Evolutionary conservation across 2,113 vertebrate species (phyloP).

Genomic region (Cottus gobio): DNA sequence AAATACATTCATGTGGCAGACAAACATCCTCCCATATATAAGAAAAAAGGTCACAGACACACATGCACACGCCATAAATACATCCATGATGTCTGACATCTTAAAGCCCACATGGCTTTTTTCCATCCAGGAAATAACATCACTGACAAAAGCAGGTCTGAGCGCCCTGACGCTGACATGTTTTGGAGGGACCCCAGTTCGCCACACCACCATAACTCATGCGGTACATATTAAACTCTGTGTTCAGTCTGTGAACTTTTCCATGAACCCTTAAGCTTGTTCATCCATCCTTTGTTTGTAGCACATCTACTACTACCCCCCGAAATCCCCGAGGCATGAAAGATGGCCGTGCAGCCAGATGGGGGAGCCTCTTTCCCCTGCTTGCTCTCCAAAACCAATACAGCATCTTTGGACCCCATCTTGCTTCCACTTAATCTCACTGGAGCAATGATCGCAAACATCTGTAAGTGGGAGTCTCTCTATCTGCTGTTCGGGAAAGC

Average conservation of each 20-base stretch:
- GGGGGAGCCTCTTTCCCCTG: conserved; percentile 43
- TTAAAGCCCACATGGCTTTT: conserved; percentile 31
- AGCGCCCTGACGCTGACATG: conserved; percentile 37
- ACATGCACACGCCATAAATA: conserved; percentile 39
- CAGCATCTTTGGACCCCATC: conserved; percentile 50
- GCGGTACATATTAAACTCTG: conserved; percentile 43
- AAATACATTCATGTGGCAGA: conserved; percentile 21
- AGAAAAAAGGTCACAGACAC: background rate
- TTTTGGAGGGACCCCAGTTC: conserved; percentile 40
- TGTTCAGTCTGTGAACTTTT: conserved; percentile 64
- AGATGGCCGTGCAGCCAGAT: conserved; percentile 33
- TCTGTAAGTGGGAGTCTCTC: conserved; percentile 70
- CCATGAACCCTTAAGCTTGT: conserved; percentile 57
- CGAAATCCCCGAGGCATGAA: conserved; percentile 47
- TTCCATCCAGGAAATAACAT: conserved; percentile 56
- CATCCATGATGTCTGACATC: conserved; percentile 31
- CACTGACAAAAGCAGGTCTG: conserved; percentile 27
- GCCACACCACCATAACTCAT: conserved; percentile 66
- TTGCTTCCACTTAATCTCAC: conserved; percentile 54
- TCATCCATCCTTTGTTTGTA: conserved; percentile 49
- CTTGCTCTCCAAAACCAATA: conserved; percentile 62
- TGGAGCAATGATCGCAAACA: conserved; percentile 70
- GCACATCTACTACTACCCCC: conserved; percentile 43
- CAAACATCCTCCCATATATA: background rate
- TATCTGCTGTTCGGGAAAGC: conserved; percentile 55